Conservation (phyloP, 2,113 vertebrate genomes). For the Actenoides hombroni region DNA sequence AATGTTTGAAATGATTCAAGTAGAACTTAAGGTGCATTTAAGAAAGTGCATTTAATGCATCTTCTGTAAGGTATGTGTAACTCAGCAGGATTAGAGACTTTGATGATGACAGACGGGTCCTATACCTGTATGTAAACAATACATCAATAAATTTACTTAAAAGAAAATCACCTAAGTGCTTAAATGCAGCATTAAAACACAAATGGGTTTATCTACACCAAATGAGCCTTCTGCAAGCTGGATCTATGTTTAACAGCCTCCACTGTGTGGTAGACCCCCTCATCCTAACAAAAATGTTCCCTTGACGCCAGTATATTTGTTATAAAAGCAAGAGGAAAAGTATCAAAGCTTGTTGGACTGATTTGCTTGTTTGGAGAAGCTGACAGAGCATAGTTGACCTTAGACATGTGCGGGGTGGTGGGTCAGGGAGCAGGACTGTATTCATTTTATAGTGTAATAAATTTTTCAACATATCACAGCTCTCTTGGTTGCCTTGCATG, state of each 20-base stretch:
- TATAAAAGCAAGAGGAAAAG: conserved; percentile 22
- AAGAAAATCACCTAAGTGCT: neutral
- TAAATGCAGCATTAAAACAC: neutral
- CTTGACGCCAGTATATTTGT: neutral
- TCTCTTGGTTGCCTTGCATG: neutral
- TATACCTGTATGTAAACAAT: neutral
- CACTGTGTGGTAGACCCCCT: neutral
- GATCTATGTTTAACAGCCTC: neutral
- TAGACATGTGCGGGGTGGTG: neutral
- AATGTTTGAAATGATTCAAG: neutral
- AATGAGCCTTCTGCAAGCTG: neutral
- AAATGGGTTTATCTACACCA: neutral
- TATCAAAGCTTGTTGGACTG: neutral
- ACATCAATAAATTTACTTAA: neutral
- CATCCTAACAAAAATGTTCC: neutral
- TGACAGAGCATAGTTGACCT: conserved; percentile 4
- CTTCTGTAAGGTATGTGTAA: neutral
- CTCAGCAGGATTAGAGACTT: neutral
- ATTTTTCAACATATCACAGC: conserved; percentile 6
- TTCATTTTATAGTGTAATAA: conserved; percentile 44
- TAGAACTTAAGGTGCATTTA: neutral
- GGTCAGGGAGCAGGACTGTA: neutral
- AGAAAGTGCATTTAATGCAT: neutral
- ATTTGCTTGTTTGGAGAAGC: conserved; percentile 38
- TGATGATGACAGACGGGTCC: neutral